A percentile compares a stretch with the other conserved stretches of the same genome.
These are phyloP conservation scores for Novumbra hubbsi DNA, from an alignment of 2,797 vertebrate genomes.

Conservation along the genomic window DNA sequence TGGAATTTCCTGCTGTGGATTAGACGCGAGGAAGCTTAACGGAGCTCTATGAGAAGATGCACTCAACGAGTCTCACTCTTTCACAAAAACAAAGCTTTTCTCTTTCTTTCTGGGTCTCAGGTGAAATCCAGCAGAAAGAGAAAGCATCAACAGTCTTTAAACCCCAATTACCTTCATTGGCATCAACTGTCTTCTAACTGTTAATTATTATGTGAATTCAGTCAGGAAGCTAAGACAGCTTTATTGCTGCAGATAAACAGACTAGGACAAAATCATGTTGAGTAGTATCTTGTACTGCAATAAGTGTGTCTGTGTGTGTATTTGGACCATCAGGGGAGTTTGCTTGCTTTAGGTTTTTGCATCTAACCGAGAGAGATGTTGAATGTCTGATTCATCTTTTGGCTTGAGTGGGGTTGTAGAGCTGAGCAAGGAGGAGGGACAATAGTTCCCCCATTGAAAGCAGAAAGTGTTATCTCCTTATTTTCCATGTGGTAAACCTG, in stretches of 20 bases:
- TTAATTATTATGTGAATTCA: background rate
- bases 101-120: background rate
- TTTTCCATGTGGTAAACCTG: background rate
- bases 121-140: background rate
- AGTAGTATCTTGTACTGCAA: too few relatives aligned
- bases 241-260: background rate
- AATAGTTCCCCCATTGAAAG: background rate
- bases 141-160: background rate
- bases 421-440: background rate
- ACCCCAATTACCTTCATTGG: background rate
- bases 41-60: too few relatives aligned
- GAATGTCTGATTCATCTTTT: background rate
- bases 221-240: background rate
- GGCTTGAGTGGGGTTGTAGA: background rate
- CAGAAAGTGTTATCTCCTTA: background rate
- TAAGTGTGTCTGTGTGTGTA: too few relatives aligned
- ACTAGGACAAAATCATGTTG: background rate
- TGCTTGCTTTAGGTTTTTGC: background rate
- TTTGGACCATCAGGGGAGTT: background rate
- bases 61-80: background rate
- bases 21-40: too few relatives aligned
- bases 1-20: too few relatives aligned
- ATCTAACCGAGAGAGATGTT: background rate
- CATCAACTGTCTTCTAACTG: background rate
- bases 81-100: background rate